These are phyloP conservation scores for Protophormia terraenovae DNA, from an alignment of 2,888 invertebrate genomes.

Conservation along the genomic window DNA sequence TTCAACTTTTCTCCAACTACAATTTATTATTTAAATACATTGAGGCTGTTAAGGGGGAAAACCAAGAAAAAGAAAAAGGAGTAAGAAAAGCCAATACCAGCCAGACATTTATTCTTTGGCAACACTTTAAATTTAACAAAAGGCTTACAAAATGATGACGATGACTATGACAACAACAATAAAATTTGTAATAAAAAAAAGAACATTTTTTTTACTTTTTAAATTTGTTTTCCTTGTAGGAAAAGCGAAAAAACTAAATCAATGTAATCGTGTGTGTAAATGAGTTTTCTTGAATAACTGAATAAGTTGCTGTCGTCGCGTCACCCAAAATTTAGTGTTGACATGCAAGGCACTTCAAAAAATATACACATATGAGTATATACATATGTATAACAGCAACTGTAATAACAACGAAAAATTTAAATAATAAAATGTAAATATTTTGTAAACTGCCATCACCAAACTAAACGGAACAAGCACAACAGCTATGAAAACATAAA, in stretches of 20 bases:
- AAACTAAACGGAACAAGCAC: conserved; percentile 51
- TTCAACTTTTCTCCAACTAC: not conserved
- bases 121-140: conserved; percentile 36
- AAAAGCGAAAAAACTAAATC: not conserved
- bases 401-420: not conserved
- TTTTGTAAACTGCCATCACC: conserved; percentile 73
- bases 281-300: not conserved
- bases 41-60: not conserved
- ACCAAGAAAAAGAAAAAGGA: not conserved
- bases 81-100: not conserved
- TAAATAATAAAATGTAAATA: conserved; percentile 74
- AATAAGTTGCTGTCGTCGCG: not conserved
- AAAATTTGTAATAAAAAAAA: conserved; percentile 5
- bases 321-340: conserved; percentile 77
- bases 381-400: not conserved
- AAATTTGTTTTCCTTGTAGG: not conserved
- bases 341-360: conserved; percentile 78
- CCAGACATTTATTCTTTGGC: conserved; percentile 21
- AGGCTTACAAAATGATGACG: conserved; percentile 26
- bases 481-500: not conserved
- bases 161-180: conserved; percentile 16
- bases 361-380: too few species aligned
- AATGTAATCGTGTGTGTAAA: conserved; percentile 30
- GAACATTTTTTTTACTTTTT: not conserved
- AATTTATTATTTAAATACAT: not conserved